Base-by-base conservation (phyloP, 2,797 vertebrate species). In the Gadopsis marmoratus region DNA sequence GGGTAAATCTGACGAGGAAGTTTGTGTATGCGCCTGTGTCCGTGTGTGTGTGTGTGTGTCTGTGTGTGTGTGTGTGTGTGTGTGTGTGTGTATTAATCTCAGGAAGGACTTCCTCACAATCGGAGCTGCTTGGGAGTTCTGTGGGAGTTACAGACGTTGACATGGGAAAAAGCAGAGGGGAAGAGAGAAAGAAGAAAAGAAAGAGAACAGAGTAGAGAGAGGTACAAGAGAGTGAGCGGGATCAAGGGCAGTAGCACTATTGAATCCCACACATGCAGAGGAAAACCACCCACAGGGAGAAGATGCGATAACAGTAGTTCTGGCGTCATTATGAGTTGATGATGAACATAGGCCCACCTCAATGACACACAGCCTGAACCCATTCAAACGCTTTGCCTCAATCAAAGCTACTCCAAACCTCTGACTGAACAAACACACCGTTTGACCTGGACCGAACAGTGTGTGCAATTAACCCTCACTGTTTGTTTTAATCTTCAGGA, bases 41-140 rank as follows among this genome's bases (percentile, higher is more conserved):
- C n/a, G n/a, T n/a, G n/a, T n/a, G n/a, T n/a, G n/a, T n/a, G n/a
- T n/a, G n/a, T n/a, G n/a, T n/a, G n/a, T n/a, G n/a, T n/a, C n/a
- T n/a, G n/a, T n/a, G n/a, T n/a, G n/a, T n/a, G n/a, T n/a, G n/a
- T n/a, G n/a, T n/a, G n/a, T n/a, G n/a, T n/a, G n/a, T n/a, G n/a
- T 59, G 62, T 31, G 74, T 56, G 76, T 48, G 86, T 79, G 84
- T 69, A 26, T 87, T 92, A 92, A 93, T 93, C 93, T 88, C 93
- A 93, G 90, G 89, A 92, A 91, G 88, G 91, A 90, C 93, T 95
- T 95, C 94, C 93, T 94, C 90, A 89, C 79, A 89, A 79, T 88
- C 56, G 3, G 76, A 88, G 87, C 91, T 84, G 90, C 90, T 89
- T 94, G 92, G 91, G 91, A 93, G 92, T 92, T 94, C 91, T 91